Percentiles rank a stretch among this genome's conserved stretches.
Evolutionary conservation across 2,113 vertebrate genomes (phyloP).

Genomic region (Morone saxatilis): DNA sequence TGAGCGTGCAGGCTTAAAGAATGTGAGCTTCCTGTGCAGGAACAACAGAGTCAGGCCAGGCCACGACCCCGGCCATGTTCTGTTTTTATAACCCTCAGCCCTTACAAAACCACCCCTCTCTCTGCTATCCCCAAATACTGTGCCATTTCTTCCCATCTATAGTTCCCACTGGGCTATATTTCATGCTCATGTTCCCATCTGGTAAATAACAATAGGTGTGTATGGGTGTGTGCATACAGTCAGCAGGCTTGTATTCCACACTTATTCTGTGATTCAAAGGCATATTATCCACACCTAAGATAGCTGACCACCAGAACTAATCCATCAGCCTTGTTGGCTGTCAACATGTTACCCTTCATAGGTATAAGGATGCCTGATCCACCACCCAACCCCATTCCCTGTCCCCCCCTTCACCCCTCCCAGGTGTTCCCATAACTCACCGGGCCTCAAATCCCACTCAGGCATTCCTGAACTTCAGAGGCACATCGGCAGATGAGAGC

Average conservation of each 20-base stretch:
- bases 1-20: conserved; percentile 48
- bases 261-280: conserved; percentile 56
- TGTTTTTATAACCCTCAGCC: conserved; percentile 75
- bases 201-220: conserved; percentile 35
- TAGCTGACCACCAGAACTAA: conserved; percentile 62
- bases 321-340: conserved; percentile 65
- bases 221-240: conserved; percentile 10
- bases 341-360: conserved; percentile 69
- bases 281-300: conserved; percentile 41
- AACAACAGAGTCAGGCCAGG: conserved; percentile 60
- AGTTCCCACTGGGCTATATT: conserved; percentile 13
- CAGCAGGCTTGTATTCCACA: conserved; percentile 44
- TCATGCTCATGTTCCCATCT: conserved; percentile 15
- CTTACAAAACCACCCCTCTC: conserved; percentile 47
- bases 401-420: conserved; percentile 51
- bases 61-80: conserved; percentile 68
- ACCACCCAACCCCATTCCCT: neutral
- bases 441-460: conserved; percentile 69
- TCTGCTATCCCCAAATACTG: conserved; percentile 18
- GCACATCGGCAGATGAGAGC: conserved; percentile 69
- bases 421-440: conserved; percentile 82
- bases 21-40: conserved; percentile 62
- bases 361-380: conserved; percentile 47
- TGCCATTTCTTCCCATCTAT: conserved; percentile 30
- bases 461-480: conserved; percentile 83